phyloP scores from a whole-genome alignment of 1,140 invertebrate genomes.

The Gryon sp. region DNA sequence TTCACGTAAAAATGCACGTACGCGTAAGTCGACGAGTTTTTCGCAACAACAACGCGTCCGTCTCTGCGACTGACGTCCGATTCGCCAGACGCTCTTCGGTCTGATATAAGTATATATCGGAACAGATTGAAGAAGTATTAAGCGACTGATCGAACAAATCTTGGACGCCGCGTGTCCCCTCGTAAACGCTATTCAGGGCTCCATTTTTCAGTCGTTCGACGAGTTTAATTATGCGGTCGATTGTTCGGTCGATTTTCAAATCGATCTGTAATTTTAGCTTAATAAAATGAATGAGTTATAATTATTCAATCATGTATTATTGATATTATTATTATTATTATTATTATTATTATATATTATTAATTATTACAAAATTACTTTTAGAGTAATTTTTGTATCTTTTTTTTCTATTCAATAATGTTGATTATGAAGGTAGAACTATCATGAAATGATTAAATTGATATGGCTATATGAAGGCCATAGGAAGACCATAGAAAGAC shows the following conservation, averaged over 20 bases:
- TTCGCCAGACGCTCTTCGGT: slow-evolving; percentile 46
- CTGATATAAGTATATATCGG: not conserved
- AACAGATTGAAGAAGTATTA: slow-evolving; percentile 39
- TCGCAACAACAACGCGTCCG: slow-evolving; percentile 62
- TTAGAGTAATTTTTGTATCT: not conserved
- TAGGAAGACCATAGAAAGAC: too few species aligned
- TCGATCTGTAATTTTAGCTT: too few species aligned
- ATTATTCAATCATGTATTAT: too few species aligned
- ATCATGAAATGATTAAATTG: too few species aligned
- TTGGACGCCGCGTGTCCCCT: slow-evolving; percentile 26
- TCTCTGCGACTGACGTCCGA: slow-evolving; percentile 67
- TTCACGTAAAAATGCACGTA: slow-evolving; percentile 42
- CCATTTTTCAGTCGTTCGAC: slow-evolving; percentile 22
- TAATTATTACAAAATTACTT: too few species aligned
- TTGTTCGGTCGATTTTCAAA: not conserved
- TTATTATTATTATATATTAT: too few species aligned
- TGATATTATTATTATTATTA: too few species aligned
- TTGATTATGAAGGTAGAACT: too few species aligned
- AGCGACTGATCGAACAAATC: slow-evolving; percentile 55
- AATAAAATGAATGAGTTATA: too few species aligned
- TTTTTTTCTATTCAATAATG: not conserved
- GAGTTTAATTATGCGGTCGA: slow-evolving; percentile 35
- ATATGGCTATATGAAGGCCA: too few species aligned
- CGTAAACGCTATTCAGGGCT: too few species aligned
- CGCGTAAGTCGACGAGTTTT: slow-evolving; percentile 49